Conservation (phyloP, 2,797 vertebrate genomes). For the Lagorchestes hirsutus region DNA sequence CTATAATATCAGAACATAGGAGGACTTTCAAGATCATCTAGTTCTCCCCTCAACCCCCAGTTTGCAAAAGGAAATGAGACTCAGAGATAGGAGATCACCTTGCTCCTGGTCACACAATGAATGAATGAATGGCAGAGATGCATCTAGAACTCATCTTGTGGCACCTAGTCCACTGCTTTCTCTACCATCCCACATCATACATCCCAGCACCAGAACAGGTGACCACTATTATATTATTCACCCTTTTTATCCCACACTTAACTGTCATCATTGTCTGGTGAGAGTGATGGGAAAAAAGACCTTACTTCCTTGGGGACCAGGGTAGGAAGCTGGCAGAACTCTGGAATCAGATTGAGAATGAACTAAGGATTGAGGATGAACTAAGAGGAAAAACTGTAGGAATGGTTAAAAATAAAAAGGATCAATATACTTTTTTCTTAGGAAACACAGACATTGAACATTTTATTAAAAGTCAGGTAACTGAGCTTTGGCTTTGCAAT, state of each 20-base stretch:
- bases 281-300: not conserved
- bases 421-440: not conserved
- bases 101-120: not conserved
- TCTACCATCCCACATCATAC: not conserved
- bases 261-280: not conserved
- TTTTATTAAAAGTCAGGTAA: not conserved
- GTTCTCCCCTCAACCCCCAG: not conserved
- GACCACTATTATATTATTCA: not conserved
- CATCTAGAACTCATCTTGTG: not conserved
- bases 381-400: not conserved
- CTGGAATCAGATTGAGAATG: not conserved
- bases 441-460: not conserved
- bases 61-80: not conserved
- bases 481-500: not conserved
- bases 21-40: not conserved
- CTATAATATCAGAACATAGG: not conserved
- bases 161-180: not conserved
- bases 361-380: not conserved
- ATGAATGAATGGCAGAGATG: not conserved
- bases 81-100: not conserved
- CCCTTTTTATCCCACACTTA: not conserved
- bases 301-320: not conserved
- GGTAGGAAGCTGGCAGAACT: not conserved
- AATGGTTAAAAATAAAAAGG: not conserved
- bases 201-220: not conserved